These are phyloP conservation scores for Procavia capensis DNA, from an alignment of 2,113 vertebrate species.

Conservation along the genomic window DNA sequence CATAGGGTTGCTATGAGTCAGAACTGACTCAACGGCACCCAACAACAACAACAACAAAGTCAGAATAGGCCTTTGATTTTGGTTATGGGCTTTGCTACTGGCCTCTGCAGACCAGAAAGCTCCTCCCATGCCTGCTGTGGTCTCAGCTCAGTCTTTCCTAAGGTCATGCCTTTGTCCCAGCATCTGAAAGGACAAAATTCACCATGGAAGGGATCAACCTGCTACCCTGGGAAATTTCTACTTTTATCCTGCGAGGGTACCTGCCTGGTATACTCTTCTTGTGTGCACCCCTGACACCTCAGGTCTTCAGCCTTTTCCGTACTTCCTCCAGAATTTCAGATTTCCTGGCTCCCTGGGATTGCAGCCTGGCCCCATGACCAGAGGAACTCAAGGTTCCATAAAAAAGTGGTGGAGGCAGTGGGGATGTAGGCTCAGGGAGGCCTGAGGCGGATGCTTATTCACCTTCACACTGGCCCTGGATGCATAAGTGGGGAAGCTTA, in stretches of 20 bases:
- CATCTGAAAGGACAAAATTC: background rate
- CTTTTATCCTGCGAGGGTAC: background rate
- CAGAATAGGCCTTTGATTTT: too few species aligned
- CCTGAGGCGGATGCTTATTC: background rate
- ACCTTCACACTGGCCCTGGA: background rate
- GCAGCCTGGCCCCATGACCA: background rate
- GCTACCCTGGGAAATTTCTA: background rate
- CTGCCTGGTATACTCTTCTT: too few species aligned
- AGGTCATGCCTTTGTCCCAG: background rate
- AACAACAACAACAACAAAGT: too few species aligned
- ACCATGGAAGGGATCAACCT: background rate
- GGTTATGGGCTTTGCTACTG: background rate
- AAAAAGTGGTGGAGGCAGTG: background rate
- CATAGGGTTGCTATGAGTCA: too few species aligned
- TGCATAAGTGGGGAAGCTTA: background rate
- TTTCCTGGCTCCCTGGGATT: background rate
- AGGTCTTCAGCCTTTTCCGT: background rate
- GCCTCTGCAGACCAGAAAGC: background rate
- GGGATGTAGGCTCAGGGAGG: background rate
- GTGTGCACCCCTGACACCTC: background rate
- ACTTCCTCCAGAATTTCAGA: background rate
- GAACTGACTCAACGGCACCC: too few species aligned
- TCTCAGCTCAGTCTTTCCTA: background rate
- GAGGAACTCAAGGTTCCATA: background rate
- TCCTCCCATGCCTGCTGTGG: background rate